phyloP scores from a whole-genome alignment of 1,140 invertebrate genomes.

The Gryon sp. region DNA sequence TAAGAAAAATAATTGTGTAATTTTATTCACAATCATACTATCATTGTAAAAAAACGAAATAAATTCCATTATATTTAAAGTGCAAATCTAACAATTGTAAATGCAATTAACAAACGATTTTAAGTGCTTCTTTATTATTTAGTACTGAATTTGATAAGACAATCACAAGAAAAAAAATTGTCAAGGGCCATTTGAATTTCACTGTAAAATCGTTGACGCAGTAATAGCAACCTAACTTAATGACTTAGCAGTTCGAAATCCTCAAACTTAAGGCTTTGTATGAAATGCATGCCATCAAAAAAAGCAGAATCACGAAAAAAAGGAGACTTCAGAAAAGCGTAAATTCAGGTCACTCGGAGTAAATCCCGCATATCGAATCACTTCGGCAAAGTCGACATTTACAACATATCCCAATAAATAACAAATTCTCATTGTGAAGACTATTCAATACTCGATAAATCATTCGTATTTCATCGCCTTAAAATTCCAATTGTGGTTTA shows the following conservation, averaged over 20 bases:
- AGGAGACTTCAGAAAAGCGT: conserved; percentile 7
- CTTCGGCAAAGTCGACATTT: conserved; percentile 7
- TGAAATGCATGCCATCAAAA: conserved; percentile 8
- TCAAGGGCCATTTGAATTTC: not conserved
- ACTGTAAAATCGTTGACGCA: not conserved
- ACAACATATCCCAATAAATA: conserved; percentile 9
- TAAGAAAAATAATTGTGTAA: not conserved
- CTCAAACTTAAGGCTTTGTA: conserved; percentile 9
- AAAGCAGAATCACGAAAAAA: conserved; percentile 19
- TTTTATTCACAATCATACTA: too few relatives aligned
- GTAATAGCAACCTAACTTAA: not conserved
- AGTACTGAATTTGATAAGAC: not conserved
- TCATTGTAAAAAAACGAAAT: too few relatives aligned
- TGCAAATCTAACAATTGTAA: too few relatives aligned
- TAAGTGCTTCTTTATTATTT: not conserved
- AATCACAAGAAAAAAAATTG: not conserved
- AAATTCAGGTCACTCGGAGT: conserved; percentile 23
- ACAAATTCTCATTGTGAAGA: not conserved
- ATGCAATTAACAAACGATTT: too few relatives aligned
- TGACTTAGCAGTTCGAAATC: conserved; percentile 6
- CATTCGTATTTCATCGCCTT: not conserved
- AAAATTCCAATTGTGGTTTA: too few relatives aligned
- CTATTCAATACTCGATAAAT: not conserved
- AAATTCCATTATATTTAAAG: too few relatives aligned
- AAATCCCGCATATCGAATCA: conserved; percentile 1